phyloP scores from a whole-genome alignment of 2,888 invertebrate species.

The Allolobophora icterica region DNA sequence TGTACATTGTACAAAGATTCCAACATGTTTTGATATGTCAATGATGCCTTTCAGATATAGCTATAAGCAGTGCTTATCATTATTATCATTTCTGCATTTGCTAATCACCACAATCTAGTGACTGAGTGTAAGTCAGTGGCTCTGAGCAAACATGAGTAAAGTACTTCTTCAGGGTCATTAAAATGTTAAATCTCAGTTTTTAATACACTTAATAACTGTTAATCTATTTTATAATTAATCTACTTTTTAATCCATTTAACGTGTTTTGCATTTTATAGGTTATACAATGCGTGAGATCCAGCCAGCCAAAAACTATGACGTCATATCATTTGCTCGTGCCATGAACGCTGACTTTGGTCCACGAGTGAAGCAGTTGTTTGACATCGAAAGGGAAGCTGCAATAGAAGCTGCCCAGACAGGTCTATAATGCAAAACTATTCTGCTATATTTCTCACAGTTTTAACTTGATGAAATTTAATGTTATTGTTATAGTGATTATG shows the following conservation, averaged over 20 bases:
- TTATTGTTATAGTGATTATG: background rate
- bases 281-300: conserved; percentile 60
- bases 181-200: no score
- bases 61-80: no score
- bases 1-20: no score
- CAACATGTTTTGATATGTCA: no score
- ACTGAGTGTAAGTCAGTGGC: no score
- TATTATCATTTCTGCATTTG: no score
- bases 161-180: no score
- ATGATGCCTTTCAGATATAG: no score
- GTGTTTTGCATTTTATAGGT: conserved; percentile 51
- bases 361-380: conserved; percentile 62
- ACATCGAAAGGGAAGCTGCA: conserved; percentile 63
- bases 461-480: background rate
- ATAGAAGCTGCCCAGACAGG: conserved; percentile 62
- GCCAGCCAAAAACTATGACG: conserved; percentile 65
- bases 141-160: no score
- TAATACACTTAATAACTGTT: background rate
- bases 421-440: conserved; percentile 37
- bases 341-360: conserved; percentile 66
- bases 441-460: background rate
- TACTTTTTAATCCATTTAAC: background rate
- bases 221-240: no score
- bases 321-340: conserved; percentile 64
- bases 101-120: no score